Conservation (phyloP, 2,113 vertebrate species). For the Neodon shergylaensis region DNA sequence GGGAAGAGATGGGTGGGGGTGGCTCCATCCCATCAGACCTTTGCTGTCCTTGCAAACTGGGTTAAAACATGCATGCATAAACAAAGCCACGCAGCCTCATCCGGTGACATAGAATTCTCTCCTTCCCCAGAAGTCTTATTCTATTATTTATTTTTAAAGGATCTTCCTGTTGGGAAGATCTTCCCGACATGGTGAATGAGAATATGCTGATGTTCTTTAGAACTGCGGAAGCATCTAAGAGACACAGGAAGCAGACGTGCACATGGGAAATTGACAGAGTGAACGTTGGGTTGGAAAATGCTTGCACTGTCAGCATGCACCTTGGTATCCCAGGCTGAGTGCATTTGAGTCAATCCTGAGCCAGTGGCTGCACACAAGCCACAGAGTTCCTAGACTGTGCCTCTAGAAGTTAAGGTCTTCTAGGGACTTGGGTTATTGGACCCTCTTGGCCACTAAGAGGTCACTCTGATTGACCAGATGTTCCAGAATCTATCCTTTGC, state of each 20-base stretch:
- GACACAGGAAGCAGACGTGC: background rate
- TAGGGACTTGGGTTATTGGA: background rate
- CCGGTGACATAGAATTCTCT: background rate
- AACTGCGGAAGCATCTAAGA: background rate
- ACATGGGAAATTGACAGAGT: background rate
- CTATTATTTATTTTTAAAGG: background rate
- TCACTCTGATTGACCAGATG: background rate
- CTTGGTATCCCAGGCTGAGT: background rate
- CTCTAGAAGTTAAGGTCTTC: background rate
- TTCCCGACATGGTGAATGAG: conserved; percentile 22
- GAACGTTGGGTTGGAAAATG: background rate
- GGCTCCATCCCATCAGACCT: accelerated
- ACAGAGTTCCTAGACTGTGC: background rate
- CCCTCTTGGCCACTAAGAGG: accelerated
- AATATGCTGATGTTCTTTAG: background rate
- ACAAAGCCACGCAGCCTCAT: background rate
- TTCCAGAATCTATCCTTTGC: accelerated
- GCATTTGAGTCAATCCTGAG: background rate
- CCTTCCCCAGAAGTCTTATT: background rate
- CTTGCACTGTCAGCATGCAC: accelerated
- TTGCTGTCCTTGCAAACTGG: background rate
- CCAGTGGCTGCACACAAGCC: background rate
- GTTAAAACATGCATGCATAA: background rate
- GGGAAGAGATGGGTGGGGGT: accelerated
- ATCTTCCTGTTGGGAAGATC: background rate